Conservation (phyloP, 2,888 invertebrate genomes). For the Ephialtes manifestator region DNA sequence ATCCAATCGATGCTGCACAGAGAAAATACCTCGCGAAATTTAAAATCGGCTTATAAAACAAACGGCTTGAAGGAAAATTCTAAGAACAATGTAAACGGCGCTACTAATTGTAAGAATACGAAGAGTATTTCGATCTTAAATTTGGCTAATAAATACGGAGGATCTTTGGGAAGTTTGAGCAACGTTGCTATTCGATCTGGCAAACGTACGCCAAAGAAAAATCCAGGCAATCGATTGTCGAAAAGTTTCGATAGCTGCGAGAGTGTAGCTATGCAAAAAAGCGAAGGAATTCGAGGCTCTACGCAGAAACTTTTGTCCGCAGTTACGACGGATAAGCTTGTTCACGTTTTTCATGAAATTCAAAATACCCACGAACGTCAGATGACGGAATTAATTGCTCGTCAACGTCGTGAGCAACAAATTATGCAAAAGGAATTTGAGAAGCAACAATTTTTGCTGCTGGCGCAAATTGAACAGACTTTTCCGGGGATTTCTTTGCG, state of each 20-base stretch:
- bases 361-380: constrained; percentile 90
- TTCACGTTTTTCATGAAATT: constrained; percentile 85
- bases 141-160: constrained; percentile 74
- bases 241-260: constrained; percentile 62
- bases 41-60: constrained; percentile 54
- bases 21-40: constrained; percentile 33
- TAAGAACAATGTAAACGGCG: constrained; percentile 37
- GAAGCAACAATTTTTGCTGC: constrained; percentile 89
- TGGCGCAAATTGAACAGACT: constrained; percentile 85
- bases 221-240: constrained; percentile 48
- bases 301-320: constrained; percentile 72
- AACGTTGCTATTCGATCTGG: constrained; percentile 62
- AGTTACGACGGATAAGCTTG: constrained; percentile 80
- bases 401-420: constrained; percentile 89
- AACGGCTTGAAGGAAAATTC: constrained; percentile 59
- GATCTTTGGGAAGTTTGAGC: constrained; percentile 74
- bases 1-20: constrained; percentile 77
- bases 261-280: constrained; percentile 34
- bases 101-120: constrained; percentile 51
- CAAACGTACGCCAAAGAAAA: constrained; percentile 49
- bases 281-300: constrained; percentile 39
- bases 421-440: constrained; percentile 89
- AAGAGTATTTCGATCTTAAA: constrained; percentile 69
- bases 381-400: constrained; percentile 88
- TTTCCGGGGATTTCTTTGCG: constrained; percentile 79